Conservation (phyloP, 2,888 invertebrate species). For the Zelleria hepariella region DNA sequence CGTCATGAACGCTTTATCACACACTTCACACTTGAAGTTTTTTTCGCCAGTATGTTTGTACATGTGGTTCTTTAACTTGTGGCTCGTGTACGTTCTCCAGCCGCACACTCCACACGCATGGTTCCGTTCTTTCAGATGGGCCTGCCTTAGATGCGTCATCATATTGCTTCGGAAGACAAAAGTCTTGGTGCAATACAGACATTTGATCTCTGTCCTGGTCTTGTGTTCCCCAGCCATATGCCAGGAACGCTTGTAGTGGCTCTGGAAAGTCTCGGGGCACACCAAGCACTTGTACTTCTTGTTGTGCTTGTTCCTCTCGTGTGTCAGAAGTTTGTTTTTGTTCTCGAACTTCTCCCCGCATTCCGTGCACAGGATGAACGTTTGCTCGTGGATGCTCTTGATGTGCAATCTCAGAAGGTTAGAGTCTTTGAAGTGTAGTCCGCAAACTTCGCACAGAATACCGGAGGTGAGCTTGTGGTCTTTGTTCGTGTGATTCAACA, state of each 20-base stretch:
- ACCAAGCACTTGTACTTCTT: constrained; percentile 66
- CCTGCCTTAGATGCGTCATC: constrained; percentile 56
- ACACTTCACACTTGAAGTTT: constrained; percentile 55
- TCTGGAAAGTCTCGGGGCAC: constrained; percentile 48
- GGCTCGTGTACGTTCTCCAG: constrained; percentile 56
- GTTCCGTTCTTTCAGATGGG: constrained; percentile 54
- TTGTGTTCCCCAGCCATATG: constrained; percentile 59
- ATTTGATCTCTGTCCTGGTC: constrained; percentile 51
- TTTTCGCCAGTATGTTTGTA: constrained; percentile 63
- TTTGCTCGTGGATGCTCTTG: constrained; percentile 50
- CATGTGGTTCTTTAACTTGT: constrained; percentile 66
- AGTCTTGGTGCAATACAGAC: constrained; percentile 56
- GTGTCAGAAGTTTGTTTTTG: constrained; percentile 59
- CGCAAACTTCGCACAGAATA: constrained; percentile 55
- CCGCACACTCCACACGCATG: constrained; percentile 55
- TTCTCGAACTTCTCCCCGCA: constrained; percentile 64
- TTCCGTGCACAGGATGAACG: constrained; percentile 44
- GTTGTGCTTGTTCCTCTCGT: constrained; percentile 56
- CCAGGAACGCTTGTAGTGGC: constrained; percentile 50
- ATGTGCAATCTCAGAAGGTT: constrained; percentile 42
- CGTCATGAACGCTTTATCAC: constrained; percentile 57
- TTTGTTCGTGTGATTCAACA: constrained; percentile 57
- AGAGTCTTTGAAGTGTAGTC: constrained; percentile 54
- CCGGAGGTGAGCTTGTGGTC: constrained; percentile 57
- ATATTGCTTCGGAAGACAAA: constrained; percentile 62